Evolutionary conservation across 1,140 invertebrate genomes (phyloP).

Genomic region (Drosophila repleta): DNA sequence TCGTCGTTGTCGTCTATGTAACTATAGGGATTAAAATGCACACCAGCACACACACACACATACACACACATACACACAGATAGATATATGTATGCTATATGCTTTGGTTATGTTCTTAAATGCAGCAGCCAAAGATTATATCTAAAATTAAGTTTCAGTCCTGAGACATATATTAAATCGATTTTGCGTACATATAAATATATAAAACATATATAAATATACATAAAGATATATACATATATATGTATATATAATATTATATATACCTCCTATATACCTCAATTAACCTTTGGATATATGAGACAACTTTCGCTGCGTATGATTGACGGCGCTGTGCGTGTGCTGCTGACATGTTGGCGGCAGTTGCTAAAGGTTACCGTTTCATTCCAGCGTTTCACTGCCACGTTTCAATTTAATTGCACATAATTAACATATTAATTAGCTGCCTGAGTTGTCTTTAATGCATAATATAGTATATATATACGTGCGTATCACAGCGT

Average conservation of each 20-base stretch:
- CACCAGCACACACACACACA: constrained; percentile 5
- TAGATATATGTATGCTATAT: neutral
- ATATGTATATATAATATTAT: too few species aligned
- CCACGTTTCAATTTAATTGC: neutral
- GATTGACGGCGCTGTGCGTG: constrained; percentile 5
- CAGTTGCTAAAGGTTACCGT: neutral
- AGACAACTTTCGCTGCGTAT: neutral
- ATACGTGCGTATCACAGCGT: neutral
- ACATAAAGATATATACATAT: too few species aligned
- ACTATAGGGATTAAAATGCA: constrained; percentile 41
- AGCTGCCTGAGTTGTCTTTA: neutral
- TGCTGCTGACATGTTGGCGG: constrained; percentile 10
- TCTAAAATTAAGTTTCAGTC: constrained; percentile 10
- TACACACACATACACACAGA: neutral
- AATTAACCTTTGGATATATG: neutral
- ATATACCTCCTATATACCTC: neutral
- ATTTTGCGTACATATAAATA: too few species aligned
- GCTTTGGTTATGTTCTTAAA: constrained; percentile 25
- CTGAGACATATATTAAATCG: too few species aligned
- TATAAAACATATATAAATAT: too few species aligned
- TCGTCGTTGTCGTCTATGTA: constrained; percentile 22
- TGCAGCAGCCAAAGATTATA: constrained; percentile 24
- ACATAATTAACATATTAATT: neutral
- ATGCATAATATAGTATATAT: neutral
- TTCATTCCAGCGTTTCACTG: neutral